These are phyloP conservation scores for Drosophila sordidapex DNA, from an alignment of 2,888 invertebrate genomes.

Conservation along the genomic window DNA sequence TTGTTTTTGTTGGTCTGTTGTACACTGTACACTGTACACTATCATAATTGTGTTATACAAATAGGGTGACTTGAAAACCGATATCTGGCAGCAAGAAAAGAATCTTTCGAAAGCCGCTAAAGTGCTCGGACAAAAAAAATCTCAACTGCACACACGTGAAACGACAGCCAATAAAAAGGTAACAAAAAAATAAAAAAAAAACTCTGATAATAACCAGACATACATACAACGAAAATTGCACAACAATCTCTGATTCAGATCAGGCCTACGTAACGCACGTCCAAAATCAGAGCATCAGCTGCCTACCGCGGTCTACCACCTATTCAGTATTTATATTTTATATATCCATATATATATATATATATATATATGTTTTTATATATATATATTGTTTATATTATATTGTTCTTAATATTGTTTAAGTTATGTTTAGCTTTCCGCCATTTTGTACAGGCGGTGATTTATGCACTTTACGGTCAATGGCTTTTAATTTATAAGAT, in stretches of 20 bases:
- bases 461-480: conserved; percentile 46
- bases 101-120: conserved; percentile 86
- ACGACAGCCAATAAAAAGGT: conserved; percentile 85
- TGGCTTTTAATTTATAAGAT: conserved; percentile 47
- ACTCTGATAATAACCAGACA: background rate
- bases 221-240: conserved; percentile 24
- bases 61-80: conserved; percentile 85
- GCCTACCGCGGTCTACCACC: conserved; percentile 17
- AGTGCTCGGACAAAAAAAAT: conserved; percentile 86
- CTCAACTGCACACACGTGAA: conserved; percentile 85
- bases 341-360: conserved; percentile 2
- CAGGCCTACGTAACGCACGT: conserved; percentile 36
- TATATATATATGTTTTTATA: conserved; percentile 5
- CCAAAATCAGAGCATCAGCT: conserved; percentile 27
- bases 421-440: conserved; percentile 42
- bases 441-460: conserved; percentile 56
- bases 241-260: conserved; percentile 39
- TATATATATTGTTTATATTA: conserved; percentile 2
- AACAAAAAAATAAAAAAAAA: conserved; percentile 61
- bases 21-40: conserved; percentile 29
- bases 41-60: conserved; percentile 65
- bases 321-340: background rate
- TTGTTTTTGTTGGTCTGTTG: conserved; percentile 30
- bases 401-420: conserved; percentile 18
- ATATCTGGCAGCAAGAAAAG: conserved; percentile 86